A percentile compares a stretch with the other conserved stretches of the same genome.
Conservation (phyloP, 1,140 invertebrate species). For the Chironomus striatipennis region DNA sequence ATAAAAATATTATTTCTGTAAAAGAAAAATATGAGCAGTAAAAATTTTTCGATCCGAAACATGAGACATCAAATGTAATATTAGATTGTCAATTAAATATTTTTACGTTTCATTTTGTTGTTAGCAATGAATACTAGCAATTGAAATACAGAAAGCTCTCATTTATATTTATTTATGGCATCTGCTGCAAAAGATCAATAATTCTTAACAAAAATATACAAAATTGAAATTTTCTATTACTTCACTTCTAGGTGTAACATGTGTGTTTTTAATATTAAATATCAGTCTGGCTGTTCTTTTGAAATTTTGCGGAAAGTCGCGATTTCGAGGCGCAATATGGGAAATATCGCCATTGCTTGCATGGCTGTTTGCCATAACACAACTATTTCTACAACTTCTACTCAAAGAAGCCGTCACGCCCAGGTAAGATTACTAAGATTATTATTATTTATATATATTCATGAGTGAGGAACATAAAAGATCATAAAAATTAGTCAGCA, state of each 20-base stretch:
- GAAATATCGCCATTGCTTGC: slow-evolving; percentile 49
- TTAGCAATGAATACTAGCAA: too few relatives aligned
- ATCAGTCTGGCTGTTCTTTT: slow-evolving; percentile 41
- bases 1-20: too few relatives aligned
- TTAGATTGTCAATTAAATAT: too few relatives aligned
- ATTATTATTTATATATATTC: too few relatives aligned
- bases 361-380: slow-evolving; percentile 52
- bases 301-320: slow-evolving; percentile 42
- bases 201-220: neutral
- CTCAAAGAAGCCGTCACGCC: slow-evolving; percentile 47
- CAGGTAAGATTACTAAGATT: slow-evolving; percentile 28
- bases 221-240: slow-evolving; percentile 23
- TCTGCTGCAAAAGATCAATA: neutral
- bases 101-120: too few relatives aligned
- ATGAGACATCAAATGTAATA: too few relatives aligned
- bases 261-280: slow-evolving; percentile 46
- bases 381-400: slow-evolving; percentile 49
- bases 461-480: too few relatives aligned
- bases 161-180: too few relatives aligned
- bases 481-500: too few relatives aligned
- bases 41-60: too few relatives aligned
- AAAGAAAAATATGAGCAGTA: too few relatives aligned
- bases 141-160: too few relatives aligned
- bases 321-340: slow-evolving; percentile 42
- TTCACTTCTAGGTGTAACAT: slow-evolving; percentile 37